Evolutionary conservation across 2,797 vertebrate species (phyloP), one percentile per base, ranked within the genome.

Genomic region (Hephaestus fuliginosus): DNA sequence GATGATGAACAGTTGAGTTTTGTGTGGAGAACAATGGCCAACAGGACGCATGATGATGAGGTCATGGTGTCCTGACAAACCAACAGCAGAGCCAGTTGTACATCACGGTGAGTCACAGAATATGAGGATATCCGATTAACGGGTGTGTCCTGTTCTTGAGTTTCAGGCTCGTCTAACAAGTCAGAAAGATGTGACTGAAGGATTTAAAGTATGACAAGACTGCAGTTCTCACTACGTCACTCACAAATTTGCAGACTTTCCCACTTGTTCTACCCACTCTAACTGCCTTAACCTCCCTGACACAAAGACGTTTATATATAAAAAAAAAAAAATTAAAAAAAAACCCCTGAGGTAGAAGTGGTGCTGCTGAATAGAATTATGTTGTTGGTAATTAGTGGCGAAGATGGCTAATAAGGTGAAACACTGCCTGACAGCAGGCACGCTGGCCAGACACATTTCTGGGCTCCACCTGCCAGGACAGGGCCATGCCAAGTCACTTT

Each of bases 11-110:
- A 65, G 80, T 76, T 33, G 13, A 60, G 66, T 52, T 72, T 78
- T 84, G 87, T 64, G 52, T 22, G 58, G 69, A 70, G 82, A 91
- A 92, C 89, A 92, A 93, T 87, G 76, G 63, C 30, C 62, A 33
- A 82, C 67, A 73, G 72, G 84, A 84, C 52, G 62, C 57, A 13
- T 84, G 78, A 62, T 64, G 76, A 81, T 90, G 90, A 92, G 83
- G 72, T 91, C 90, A 90, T 62, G 15, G 66, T 80, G 52, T 46
- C 18, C 49, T 53, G 55, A 56, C 84, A 76, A 78, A 77, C 52
- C 41, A 44, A 81, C 70, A 78, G 68, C 28, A 22, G 74, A 82
- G 70, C 52, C 74, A 44, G 75, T 76, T 83, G 68, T 73, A 65
- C 83, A 81, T 44, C 64, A 33, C 2, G 0, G 30, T 53, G 70